A percentile compares a stretch with the other conserved stretches of the same genome.
Evolutionary conservation across 2,797 vertebrate species (phyloP).

Genomic region (Spheniscus humboldti): DNA sequence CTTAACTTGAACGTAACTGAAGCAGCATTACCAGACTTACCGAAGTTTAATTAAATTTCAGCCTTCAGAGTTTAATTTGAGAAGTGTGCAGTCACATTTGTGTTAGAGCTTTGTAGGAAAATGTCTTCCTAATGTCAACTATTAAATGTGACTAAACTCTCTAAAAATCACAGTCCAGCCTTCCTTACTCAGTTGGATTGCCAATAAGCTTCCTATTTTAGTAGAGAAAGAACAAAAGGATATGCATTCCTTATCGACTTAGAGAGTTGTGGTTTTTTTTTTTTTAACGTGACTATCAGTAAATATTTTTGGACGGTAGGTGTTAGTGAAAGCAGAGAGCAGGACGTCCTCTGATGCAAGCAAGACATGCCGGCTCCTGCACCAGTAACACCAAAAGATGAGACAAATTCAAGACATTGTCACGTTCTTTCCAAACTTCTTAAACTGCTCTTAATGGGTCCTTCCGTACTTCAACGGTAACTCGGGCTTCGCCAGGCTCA

Average conservation of each 20-base stretch:
- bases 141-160: neutral
- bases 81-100: neutral
- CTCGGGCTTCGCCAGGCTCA: neutral
- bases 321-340: neutral
- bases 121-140: neutral
- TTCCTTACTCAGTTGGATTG: neutral
- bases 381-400: neutral
- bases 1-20: neutral
- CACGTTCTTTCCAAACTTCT: constrained; percentile 18
- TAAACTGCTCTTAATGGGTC: neutral
- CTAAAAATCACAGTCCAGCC: neutral
- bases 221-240: neutral
- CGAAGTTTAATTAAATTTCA: constrained; percentile 36
- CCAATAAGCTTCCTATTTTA: neutral
- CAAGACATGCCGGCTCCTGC: neutral
- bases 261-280: neutral
- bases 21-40: neutral
- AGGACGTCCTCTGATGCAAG: neutral
- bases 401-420: neutral
- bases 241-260: neutral
- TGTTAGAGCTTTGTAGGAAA: neutral
- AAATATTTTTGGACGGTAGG: neutral
- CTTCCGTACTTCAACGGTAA: neutral
- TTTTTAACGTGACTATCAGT: neutral
- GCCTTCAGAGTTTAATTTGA: constrained; percentile 11